Evolutionary conservation across 2,888 invertebrate species (phyloP), one percentile per base, ranked within the genome.

Genomic region (Ischnura elegans): DNA sequence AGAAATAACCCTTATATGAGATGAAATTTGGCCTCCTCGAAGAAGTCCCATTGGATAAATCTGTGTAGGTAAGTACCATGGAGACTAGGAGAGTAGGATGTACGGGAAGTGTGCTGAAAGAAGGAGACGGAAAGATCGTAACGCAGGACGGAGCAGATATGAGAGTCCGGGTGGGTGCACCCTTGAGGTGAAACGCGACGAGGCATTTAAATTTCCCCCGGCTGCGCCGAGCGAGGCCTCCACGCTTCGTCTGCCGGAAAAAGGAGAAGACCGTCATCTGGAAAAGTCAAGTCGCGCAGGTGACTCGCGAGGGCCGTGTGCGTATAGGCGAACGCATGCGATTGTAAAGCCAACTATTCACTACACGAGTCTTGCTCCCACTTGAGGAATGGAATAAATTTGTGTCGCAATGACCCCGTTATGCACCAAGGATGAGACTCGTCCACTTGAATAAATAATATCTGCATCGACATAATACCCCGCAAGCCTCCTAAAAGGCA

Each of bases 171-270:
- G 51, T 1, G 51, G 51, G 51, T 19, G 21, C 13, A n/a, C 25
- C 25, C 36, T 29, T 51, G 90, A 90, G 55, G 90, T 90, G 90
- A 43, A 90, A 90, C 61, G 55, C 86, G 42, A 19, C 51, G 51
- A 19, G 86, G 45, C 86, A 86, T 86, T 86, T 87, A 51, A 87
- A 87, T 87, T 90, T 90, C 55, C 55, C 61, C 16, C 19, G 86
- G 45, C 42, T 21, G 36, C 87, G 55, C 61, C 47, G 25, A 16
- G 76, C 61, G 90, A 90, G 90, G 90, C 90, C 90, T 90, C 90
- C 90, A 90, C 55, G 90, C 90, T 90, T 42, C 61, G 90, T 90
- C 90, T 90, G 42, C 90, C 61, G 90, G 90, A 90, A 90, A 90
- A 19, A 90, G 90, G 51, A 90, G 90, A 90, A 90, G 13, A 90